A percentile compares a stretch with the other conserved stretches of the same genome.
Evolutionary conservation across 2,797 vertebrate genomes (phyloP).

Genomic region (Aythya fuligula): DNA sequence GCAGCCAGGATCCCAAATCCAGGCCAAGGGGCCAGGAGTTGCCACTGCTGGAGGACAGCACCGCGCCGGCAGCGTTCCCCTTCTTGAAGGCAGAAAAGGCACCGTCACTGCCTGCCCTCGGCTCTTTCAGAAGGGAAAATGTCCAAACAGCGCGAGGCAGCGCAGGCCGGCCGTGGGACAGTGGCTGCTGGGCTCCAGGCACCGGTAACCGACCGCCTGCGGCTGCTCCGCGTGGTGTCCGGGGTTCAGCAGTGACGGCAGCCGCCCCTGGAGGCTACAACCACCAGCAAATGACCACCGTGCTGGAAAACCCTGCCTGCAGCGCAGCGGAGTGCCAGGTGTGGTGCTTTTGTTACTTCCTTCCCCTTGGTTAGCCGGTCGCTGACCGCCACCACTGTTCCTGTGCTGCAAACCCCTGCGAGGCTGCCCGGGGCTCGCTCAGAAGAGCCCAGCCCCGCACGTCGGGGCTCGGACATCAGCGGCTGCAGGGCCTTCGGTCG

Average conservation of each 20-base stretch:
- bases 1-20: background rate
- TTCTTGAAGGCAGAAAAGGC: background rate
- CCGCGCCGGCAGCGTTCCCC: background rate
- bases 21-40: rapidly evolving
- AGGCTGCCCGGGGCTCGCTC: background rate
- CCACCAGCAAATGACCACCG: background rate
- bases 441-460: background rate
- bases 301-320: rapidly evolving
- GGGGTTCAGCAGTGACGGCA: background rate
- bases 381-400: background rate
- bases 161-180: background rate
- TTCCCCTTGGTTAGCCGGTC: rapidly evolving
- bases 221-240: background rate
- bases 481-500: rapidly evolving
- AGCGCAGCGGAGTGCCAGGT: rapidly evolving
- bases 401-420: background rate
- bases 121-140: background rate
- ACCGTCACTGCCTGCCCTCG: background rate
- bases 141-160: rapidly evolving
- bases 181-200: background rate
- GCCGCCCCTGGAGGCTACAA: background rate
- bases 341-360: background rate
- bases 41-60: background rate
- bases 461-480: rapidly evolving
- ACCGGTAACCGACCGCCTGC: rapidly evolving